Percentiles rank a stretch among this genome's conserved stretches.
phyloP scores from a whole-genome alignment of 2,797 vertebrate species.

The Pempheris klunzingeri region DNA sequence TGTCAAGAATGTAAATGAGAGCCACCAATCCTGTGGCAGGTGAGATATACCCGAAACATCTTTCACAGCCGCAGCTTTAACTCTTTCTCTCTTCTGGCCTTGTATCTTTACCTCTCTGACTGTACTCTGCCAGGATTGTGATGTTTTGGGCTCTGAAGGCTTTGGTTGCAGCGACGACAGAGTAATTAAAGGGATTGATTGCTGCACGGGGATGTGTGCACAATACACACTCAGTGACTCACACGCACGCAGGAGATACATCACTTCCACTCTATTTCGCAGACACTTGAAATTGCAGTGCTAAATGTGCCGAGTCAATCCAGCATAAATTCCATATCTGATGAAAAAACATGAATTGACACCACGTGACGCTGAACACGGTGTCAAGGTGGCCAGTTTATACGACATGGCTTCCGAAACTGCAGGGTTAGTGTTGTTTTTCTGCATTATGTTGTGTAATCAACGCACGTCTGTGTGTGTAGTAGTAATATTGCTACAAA shows the following conservation, averaged over 20 bases:
- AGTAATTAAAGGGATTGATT: conserved; percentile 84
- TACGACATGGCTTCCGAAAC: neutral
- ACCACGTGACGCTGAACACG: conserved; percentile 21
- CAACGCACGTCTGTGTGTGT: neutral
- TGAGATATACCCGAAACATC: conserved; percentile 23
- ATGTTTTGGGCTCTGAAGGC: conserved; percentile 72
- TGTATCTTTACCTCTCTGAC: conserved; percentile 5
- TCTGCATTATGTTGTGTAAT: neutral
- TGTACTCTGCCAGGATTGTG: conserved; percentile 48
- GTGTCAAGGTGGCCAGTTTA: conserved; percentile 6
- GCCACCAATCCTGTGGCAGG: conserved; percentile 14
- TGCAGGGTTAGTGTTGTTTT: neutral
- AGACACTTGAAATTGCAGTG: conserved; percentile 65
- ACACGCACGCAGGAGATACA: conserved; percentile 37
- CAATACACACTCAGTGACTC: conserved; percentile 34
- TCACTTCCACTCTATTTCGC: conserved; percentile 57
- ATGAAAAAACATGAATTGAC: conserved; percentile 42
- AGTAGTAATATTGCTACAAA: neutral
- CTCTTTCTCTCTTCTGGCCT: neutral
- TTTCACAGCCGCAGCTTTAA: conserved; percentile 9
- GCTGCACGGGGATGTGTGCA: conserved; percentile 50
- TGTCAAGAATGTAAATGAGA: conserved; percentile 34
- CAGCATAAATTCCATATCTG: conserved; percentile 34
- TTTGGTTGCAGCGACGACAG: conserved; percentile 70
- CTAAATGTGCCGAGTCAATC: conserved; percentile 68